A percentile compares a stretch with the other conserved stretches of the same genome.
phyloP scores from a whole-genome alignment of 2,888 invertebrate genomes.

The Leucophenga montana region DNA sequence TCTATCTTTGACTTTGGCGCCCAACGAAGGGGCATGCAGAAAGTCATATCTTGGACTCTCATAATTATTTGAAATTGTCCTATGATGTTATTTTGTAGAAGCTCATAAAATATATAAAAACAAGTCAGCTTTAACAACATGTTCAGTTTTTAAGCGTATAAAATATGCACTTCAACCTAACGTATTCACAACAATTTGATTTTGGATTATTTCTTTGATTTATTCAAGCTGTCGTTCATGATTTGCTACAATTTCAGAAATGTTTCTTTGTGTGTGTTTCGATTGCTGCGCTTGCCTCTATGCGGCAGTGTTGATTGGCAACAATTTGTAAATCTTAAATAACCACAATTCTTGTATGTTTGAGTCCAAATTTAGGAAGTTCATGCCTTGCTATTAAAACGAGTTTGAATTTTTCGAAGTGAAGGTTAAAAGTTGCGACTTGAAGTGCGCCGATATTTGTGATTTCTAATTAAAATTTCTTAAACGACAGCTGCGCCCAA shows the following conservation, averaged over 20 bases:
- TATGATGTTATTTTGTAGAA: too few relatives aligned
- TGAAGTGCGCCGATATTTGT: not conserved
- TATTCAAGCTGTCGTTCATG: not conserved
- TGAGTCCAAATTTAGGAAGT: conserved; percentile 7
- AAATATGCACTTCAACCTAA: too few relatives aligned
- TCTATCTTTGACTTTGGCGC: too few relatives aligned
- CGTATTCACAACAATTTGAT: too few relatives aligned
- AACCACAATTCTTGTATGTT: not conserved
- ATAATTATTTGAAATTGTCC: too few relatives aligned
- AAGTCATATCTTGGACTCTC: too few relatives aligned
- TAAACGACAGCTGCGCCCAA: conserved; percentile 7
- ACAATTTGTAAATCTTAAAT: conserved; percentile 7
- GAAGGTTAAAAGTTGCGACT: not conserved
- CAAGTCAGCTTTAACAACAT: too few relatives aligned
- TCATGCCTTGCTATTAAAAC: conserved; percentile 3
- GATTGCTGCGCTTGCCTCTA: not conserved
- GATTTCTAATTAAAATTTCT: conserved; percentile 11
- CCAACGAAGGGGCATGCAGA: too few relatives aligned
- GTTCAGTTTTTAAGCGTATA: too few relatives aligned
- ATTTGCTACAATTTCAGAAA: conserved; percentile 1
- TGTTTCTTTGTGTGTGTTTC: not conserved
- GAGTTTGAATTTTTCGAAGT: not conserved
- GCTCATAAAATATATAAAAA: too few relatives aligned
- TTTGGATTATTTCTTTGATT: too few relatives aligned
- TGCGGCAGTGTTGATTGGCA: conserved; percentile 1